Conservation (phyloP, 2,888 invertebrate species). For the Idaea biselata region DNA sequence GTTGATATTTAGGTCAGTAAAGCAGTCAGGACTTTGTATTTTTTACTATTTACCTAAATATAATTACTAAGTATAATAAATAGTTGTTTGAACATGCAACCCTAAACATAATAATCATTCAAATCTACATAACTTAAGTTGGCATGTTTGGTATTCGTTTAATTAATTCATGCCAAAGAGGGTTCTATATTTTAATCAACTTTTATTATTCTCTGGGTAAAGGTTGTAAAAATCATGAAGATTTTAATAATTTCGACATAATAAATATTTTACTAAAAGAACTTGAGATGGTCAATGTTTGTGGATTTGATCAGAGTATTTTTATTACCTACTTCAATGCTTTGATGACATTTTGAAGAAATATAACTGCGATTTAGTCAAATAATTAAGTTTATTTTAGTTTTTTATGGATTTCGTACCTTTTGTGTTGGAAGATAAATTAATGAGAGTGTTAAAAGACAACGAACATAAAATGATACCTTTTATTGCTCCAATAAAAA, state of each 20-base stretch:
- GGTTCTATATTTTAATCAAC: conserved; percentile 69
- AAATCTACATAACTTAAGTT: conserved; percentile 51
- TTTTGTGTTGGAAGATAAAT: background rate
- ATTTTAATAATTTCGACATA: conserved; percentile 49
- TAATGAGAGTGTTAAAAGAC: background rate
- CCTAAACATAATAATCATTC: conserved; percentile 33
- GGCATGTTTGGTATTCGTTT: conserved; percentile 62
- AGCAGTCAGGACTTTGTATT: too few relatives aligned
- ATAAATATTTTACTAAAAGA: conserved; percentile 45
- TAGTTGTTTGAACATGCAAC: background rate
- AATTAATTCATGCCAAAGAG: conserved; percentile 65
- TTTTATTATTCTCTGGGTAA: conserved; percentile 62
- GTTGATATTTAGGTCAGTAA: too few relatives aligned
- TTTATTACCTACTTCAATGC: conserved; percentile 30
- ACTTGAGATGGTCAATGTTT: conserved; percentile 49
- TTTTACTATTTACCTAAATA: background rate
- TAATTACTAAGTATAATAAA: background rate
- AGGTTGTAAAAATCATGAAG: conserved; percentile 48
- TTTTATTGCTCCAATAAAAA: background rate
- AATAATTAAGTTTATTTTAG: conserved; percentile 27
- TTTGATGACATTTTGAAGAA: conserved; percentile 9
- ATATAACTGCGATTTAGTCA: conserved; percentile 1
- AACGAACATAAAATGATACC: background rate
- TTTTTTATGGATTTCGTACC: background rate
- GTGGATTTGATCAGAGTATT: conserved; percentile 37